A percentile compares a stretch with the other conserved stretches of the same genome.
Conservation (phyloP, 2,113 vertebrate species). For the Silurus meridionalis region DNA sequence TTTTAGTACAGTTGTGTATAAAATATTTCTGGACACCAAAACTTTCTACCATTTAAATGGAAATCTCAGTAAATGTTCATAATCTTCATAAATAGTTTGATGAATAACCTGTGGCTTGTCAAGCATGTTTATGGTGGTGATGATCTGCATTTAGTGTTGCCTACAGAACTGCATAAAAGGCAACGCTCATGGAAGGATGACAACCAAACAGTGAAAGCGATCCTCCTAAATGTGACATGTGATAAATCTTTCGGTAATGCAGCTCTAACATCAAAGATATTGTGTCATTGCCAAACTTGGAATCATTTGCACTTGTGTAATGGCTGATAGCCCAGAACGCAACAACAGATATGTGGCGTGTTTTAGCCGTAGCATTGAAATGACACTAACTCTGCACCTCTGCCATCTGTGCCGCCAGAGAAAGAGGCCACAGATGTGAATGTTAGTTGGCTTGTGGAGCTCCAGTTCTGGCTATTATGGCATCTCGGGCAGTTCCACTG, state of each 20-base stretch:
- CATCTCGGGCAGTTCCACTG: neutral
- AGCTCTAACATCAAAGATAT: neutral
- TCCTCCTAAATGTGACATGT: neutral
- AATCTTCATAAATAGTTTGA: neutral
- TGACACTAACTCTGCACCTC: neutral
- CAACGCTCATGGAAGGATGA: no score
- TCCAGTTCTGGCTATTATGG: neutral
- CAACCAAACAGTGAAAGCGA: neutral
- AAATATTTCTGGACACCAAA: neutral
- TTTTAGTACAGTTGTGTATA: neutral
- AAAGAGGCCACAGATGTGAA: neutral
- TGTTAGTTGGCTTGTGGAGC: neutral
- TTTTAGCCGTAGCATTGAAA: neutral
- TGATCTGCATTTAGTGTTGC: neutral
- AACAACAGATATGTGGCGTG: neutral
- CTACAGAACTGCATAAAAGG: neutral
- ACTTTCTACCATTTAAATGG: neutral
- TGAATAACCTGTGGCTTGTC: neutral
- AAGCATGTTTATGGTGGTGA: no score
- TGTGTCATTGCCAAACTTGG: neutral
- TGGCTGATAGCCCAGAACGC: neutral
- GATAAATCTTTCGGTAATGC: neutral
- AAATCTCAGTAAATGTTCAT: no score
- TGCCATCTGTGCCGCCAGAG: neutral
- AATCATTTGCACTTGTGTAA: neutral